Evolutionary conservation across 2,113 vertebrate species (phyloP), one percentile per base, ranked within the genome.

Genomic region (Diphyllodes magnificus): DNA sequence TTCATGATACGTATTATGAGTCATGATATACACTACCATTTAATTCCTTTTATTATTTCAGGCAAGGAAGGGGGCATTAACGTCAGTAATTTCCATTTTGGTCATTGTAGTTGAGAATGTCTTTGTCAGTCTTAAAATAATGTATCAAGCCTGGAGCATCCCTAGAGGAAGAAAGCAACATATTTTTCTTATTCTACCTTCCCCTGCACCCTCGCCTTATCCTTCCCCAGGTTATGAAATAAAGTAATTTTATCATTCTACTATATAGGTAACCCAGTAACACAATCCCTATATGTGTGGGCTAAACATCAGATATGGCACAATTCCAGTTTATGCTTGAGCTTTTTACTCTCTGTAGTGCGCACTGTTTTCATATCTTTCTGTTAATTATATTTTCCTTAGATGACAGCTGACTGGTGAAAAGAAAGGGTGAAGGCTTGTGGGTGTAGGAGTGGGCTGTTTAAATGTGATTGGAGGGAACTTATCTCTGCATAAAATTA

Each of bases 371-470:
- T 93, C 28, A 5, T 66, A 44, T 51, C 19, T 66, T 47, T 65
- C 59, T 81, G 27, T 59, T 86, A 78, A 73, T 71, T 90, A 15
- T 77, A 49, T 24, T 63, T 65, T 39, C 47, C 27, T 63, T 81
- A 45, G 24, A 59, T 78, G 81, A 64, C 51, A 75, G 44, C 61
- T 82, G 81, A 47, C 47, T 69, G n/a, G 30, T 91, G 78, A 86
- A 91, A 92, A 71, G 33, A 80, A 81, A 77, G 19, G 22, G 7
- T 84, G 81, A 94, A 78, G 30, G 39, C 9, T 56, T 79, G 60
- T 86, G 49, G 35, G n/a, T 57, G 51, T 71, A 25, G 10, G 20
- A 90, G 57, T 17, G 68, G 63, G 39, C 7, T 93, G 61, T 60
- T 91, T 56, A 68, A 84, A 75, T 64, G 13, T 24, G 15, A 45